phyloP scores from a whole-genome alignment of 2,888 invertebrate genomes.

The Microctonus brassicae region DNA sequence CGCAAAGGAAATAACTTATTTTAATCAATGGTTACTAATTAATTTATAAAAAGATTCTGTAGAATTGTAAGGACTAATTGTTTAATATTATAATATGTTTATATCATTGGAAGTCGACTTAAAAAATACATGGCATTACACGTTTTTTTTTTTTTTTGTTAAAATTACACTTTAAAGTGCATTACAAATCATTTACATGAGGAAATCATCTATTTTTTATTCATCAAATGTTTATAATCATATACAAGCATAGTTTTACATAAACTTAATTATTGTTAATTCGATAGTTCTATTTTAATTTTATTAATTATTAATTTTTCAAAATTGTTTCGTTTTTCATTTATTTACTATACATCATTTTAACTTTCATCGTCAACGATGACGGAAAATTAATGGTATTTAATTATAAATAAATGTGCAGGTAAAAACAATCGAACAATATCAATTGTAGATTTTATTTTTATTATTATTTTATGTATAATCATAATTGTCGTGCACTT shows the following conservation, averaged over 20 bases:
- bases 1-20: no score
- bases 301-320: background rate
- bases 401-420: background rate
- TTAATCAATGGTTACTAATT: no score
- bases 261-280: slow-evolving; percentile 40
- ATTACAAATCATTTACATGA: slow-evolving; percentile 55
- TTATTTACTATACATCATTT: background rate
- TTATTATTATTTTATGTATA: slow-evolving; percentile 3
- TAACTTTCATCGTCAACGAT: slow-evolving; percentile 1
- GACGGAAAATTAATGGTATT: background rate
- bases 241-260: slow-evolving; percentile 64
- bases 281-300: background rate
- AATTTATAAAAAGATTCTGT: no score
- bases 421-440: background rate
- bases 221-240: slow-evolving; percentile 62
- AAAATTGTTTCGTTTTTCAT: background rate
- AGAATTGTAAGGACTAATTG: no score
- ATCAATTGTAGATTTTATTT: slow-evolving; percentile 12
- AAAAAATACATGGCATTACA: slow-evolving; percentile 60
- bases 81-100: slow-evolving; percentile 20
- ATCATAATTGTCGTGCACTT: slow-evolving; percentile 23
- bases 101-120: slow-evolving; percentile 54
- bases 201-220: slow-evolving; percentile 64
- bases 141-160: no score
- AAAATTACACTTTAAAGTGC: slow-evolving; percentile 10